Base-by-base conservation (phyloP, 2,113 vertebrate species). In the Hippoglossus stenolepis region DNA sequence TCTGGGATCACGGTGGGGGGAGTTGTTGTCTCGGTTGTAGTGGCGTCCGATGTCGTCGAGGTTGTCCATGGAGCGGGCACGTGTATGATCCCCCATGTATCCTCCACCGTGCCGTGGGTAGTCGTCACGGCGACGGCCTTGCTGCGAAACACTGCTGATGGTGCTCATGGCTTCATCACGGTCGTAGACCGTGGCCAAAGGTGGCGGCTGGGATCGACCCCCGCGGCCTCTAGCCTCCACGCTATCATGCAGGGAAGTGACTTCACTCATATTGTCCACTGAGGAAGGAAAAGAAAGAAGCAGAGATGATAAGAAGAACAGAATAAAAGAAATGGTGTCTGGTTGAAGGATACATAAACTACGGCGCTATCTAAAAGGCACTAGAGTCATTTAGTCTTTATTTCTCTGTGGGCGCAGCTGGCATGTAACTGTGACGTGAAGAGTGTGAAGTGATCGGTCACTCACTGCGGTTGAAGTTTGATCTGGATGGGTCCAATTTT, bases 51-150 rank as follows among this genome's bases (percentile, higher is more conserved):
- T 85, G 72, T 96, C 95, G 2, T 97, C 96, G 2, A 97, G 92
- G 75, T 96, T 93, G 40, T 97, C 97, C 93, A 97, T 91, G 8
- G 97, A 97, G 5, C 80, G 96, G 0, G 97, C 94, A 0, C 95
- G 95, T 1, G 40, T 85, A 0, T 80, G 92, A 31, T 71, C 49
- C 0, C 61, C 87, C 77, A 74, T 73, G 79, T 87, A 68, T 5
- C 84, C 90, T 2, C 73, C 75, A 0, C 70, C 77, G 0, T 86
- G 91, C 4, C 84, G 87, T 3, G 87, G 80, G 20, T 87, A 80
- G 21, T 93, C 88, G 0, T 90, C 85, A 0, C 70, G 93, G 2
- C 83, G n/a, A 6, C 0, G 66, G 62, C 86, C 67, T 47, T 95
- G 94, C 85, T 96, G 94, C 21, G 93, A 94, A 26, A 95, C 95